These are phyloP conservation scores for Halcyon smyrnensis DNA, from an alignment of 2,797 vertebrate genomes.

Conservation along the genomic window DNA sequence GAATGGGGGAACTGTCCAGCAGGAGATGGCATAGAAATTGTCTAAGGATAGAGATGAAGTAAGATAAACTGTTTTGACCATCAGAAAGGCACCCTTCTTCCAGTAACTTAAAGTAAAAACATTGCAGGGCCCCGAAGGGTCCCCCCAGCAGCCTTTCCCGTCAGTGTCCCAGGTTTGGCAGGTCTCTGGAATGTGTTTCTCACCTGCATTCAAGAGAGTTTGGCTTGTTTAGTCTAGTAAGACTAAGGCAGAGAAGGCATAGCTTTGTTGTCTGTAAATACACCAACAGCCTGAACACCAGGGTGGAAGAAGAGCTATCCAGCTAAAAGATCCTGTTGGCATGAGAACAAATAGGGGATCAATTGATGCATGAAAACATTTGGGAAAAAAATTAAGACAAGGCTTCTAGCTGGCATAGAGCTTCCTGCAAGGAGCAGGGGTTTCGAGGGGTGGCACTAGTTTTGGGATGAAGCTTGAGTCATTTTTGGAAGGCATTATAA, in stretches of 20 bases:
- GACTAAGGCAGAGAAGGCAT: conserved; percentile 26
- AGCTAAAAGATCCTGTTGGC: conserved; percentile 17
- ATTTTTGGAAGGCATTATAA: neutral
- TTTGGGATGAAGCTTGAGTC: neutral
- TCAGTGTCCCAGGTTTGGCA: neutral
- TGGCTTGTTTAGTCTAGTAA: conserved; percentile 56
- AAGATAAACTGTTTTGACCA: neutral
- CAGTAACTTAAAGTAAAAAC: neutral
- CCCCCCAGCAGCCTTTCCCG: neutral
- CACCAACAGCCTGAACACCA: neutral
- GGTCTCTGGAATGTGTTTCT: conserved; percentile 41
- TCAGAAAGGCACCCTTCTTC: neutral
- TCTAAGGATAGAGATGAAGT: neutral
- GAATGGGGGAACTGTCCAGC: conserved; percentile 46
- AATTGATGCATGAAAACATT: neutral
- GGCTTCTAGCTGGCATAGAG: neutral
- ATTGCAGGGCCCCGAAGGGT: neutral
- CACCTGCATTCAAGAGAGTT: conserved; percentile 23
- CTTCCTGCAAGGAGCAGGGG: neutral
- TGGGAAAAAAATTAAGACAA: neutral
- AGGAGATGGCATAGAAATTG: neutral
- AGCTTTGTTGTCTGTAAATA: conserved; percentile 56
- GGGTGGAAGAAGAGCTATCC: conserved; percentile 4
- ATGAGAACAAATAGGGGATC: conserved; percentile 36
- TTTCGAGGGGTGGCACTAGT: neutral